Base-by-base conservation (phyloP, 2,113 vertebrate species). In the Tonatia bakeri region DNA sequence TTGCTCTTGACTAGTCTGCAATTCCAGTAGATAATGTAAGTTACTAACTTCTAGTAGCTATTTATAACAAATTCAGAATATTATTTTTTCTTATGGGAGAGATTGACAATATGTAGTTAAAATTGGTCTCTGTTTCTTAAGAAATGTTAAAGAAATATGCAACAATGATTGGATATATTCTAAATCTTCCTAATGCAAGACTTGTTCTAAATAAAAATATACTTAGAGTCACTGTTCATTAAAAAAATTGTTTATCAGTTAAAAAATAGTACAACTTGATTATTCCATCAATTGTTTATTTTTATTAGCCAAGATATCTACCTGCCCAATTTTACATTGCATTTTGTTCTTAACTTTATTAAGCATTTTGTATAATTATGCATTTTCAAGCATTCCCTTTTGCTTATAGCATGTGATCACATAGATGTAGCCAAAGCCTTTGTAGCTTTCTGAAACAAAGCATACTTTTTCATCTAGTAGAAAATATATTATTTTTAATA, bases 131-230 rank as follows among this genome's bases (percentile, higher is more conserved):
- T 75, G 56, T 96, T 82, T 79, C n/a, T 72, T 79, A 82, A 88
- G 17, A 61, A 43, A 94, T 75, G 3, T 75, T 91, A 82, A 8
- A 45, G 12, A 91, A 92, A 85, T 69, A 31, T 33, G 13, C 11
- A 90, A 72, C 19, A 94, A 43, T 36, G 85, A 43, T 86, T 95
- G 61, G 22, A 73, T 70, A 26, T 76, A 31, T 31, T 76, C 73
- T 82, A 64, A 90, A 73, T 86, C 20, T 40, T 87, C 73, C 13
- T 91, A 89, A 91, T n/a, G 7, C 19, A 96, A 75, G 1, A 26
- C 6, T 77, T 54, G 16, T 92, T 94, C 61, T 89, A 96, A 93
- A 87, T 69, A 79, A 92, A 97, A 92, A 65, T 54, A 82, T 16
- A 70, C 17, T 45, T 47, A 36, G 0, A 1, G 1, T 6, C 45